A percentile compares a stretch with the other conserved stretches of the same genome.
Evolutionary conservation across 1,140 invertebrate species (phyloP).

Genomic region (Bombus confusus): DNA sequence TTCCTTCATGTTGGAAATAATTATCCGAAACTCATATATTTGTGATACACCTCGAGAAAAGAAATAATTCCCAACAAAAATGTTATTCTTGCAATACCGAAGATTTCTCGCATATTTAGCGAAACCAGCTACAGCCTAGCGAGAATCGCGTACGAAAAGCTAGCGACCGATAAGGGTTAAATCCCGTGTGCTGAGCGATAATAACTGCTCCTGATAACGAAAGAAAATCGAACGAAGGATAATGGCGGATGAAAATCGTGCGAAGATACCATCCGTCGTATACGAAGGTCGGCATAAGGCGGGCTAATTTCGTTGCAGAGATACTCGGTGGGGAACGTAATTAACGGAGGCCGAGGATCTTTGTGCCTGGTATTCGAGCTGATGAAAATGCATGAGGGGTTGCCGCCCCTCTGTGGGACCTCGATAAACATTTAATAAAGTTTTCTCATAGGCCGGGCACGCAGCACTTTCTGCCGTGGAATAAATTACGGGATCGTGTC

Average conservation of each 20-base stretch:
- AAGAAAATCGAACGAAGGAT: too few relatives aligned
- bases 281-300: background rate
- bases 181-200: accelerated
- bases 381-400: slow-evolving; percentile 34
- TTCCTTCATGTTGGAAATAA: too few relatives aligned
- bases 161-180: too few relatives aligned
- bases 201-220: background rate
- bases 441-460: background rate
- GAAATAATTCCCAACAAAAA: too few relatives aligned
- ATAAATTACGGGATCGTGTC: background rate
- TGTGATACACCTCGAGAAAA: too few relatives aligned
- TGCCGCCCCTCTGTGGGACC: background rate
- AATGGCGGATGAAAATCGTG: background rate
- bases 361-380: background rate
- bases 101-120: too few relatives aligned
- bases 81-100: too few relatives aligned
- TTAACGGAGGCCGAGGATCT: slow-evolving; percentile 26
- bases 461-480: background rate
- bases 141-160: too few relatives aligned
- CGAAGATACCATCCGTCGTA: background rate
- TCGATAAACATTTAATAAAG: slow-evolving; percentile 19
- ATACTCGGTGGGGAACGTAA: background rate
- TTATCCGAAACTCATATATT: too few relatives aligned
- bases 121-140: too few relatives aligned
- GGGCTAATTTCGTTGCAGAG: background rate